Evolutionary conservation across 2,113 vertebrate species (phyloP).

Genomic region (Athene noctua): DNA sequence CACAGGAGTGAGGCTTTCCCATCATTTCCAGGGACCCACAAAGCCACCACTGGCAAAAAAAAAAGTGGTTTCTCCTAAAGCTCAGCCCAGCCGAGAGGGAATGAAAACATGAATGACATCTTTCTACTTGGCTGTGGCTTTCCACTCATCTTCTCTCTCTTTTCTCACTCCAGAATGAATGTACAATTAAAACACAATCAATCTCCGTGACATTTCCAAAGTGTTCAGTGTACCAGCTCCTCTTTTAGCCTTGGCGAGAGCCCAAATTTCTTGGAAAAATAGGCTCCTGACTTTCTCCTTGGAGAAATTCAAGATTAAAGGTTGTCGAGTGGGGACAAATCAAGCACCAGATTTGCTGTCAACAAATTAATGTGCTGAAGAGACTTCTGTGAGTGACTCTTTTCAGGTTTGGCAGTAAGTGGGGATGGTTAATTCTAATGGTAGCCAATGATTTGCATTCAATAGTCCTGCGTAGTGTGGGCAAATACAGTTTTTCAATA

Average conservation of each 20-base stretch:
- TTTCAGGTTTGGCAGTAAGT: neutral
- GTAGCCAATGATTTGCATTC: neutral
- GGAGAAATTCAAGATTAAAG: conserved; percentile 47
- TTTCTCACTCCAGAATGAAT: neutral
- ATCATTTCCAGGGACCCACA: neutral
- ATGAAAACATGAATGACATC: neutral
- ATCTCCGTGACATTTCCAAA: conserved; percentile 19
- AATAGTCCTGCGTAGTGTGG: neutral
- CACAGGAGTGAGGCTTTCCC: neutral
- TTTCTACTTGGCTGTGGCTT: neutral
- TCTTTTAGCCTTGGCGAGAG: neutral
- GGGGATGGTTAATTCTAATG: neutral
- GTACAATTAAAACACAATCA: conserved; percentile 28
- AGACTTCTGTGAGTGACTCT: neutral
- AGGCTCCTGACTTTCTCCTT: conserved; percentile 8
- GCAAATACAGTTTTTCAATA: neutral
- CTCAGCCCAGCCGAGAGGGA: neutral
- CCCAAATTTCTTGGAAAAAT: neutral
- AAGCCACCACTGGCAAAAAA: neutral
- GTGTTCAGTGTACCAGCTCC: neutral
- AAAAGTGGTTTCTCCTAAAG: neutral
- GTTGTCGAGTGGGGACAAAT: conserved; percentile 35
- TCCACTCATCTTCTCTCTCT: neutral
- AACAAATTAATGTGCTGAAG: neutral
- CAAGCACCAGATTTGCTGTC: conserved; percentile 31